phyloP scores from a whole-genome alignment of 1,140 invertebrate genomes.

The Drosophila seguyi region DNA sequence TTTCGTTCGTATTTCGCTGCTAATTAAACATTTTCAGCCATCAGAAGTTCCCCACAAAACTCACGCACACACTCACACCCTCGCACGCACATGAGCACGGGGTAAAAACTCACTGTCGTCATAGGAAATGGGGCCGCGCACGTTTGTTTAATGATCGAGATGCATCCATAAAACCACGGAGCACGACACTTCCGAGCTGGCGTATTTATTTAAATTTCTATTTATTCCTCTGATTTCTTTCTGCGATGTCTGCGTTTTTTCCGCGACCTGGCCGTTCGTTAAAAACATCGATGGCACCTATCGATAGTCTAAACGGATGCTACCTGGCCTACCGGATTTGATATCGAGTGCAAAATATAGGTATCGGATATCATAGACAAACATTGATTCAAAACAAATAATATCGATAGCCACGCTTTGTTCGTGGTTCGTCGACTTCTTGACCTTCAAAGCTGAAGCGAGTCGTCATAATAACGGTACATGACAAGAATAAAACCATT shows the following conservation, averaged over 20 bases:
- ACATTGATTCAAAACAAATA: background rate
- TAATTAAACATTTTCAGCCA: slow-evolving; percentile 79
- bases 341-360: background rate
- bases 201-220: slow-evolving; percentile 38
- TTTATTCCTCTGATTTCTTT: slow-evolving; percentile 64
- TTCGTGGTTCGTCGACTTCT: background rate
- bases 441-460: background rate
- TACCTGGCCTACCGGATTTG: background rate
- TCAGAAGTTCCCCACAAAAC: slow-evolving; percentile 61
- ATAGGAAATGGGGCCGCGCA: slow-evolving; percentile 61
- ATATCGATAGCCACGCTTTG: background rate
- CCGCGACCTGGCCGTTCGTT: slow-evolving; percentile 27
- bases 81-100: slow-evolving; percentile 34
- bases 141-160: slow-evolving; percentile 39
- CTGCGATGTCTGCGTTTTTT: slow-evolving; percentile 64
- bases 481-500: no score
- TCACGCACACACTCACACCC: slow-evolving; percentile 60
- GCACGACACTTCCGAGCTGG: slow-evolving; percentile 56
- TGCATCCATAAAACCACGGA: slow-evolving; percentile 53
- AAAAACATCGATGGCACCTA: slow-evolving; percentile 20
- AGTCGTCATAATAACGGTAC: background rate
- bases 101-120: slow-evolving; percentile 80
- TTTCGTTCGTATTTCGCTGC: slow-evolving; percentile 63
- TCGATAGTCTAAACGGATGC: slow-evolving; percentile 1
- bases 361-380: background rate